Base-by-base conservation (phyloP, 2,797 vertebrate genomes). In the Centropyge bicolor region DNA sequence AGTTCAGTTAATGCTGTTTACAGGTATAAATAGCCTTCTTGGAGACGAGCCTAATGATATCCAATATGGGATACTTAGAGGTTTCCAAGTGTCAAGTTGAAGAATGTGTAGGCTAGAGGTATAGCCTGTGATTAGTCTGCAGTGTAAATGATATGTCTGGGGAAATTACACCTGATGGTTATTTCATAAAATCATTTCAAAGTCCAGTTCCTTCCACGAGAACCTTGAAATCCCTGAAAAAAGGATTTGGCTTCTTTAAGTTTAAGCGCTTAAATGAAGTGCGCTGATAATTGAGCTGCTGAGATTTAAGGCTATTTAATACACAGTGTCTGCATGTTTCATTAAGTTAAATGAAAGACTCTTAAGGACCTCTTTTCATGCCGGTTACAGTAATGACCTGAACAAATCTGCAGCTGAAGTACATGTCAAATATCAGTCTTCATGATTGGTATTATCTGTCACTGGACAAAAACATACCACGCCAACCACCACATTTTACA, bases 21-120 rank as follows among this genome's bases (percentile, higher is more conserved):
- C 40, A 76, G 45, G 63, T 78, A 83, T 75, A 85, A 87, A 87
- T 75, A 83, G 51, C 74, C 31, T 31, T 77, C 61, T 72, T 78
- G 78, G 75, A 89, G 48, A 79, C 65, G 61, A 71, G 63, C 55
- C 72, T 76, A 80, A 82, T 82, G 67, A 84, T 76, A 86, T 86
- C 66, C 45, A 81, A 74, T 73, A 80, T 54, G 77, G 62, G 38
- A 84, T 55, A 66, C 46, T 63, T 80, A 59, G 41, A 79, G 52
- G 61, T 85, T 83, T 88, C 70, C 46, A 80, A 66, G 69, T 84
- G 73, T 89, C 82, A 83, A 52, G 45, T 24, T 80, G 62, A 90
- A 36, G 59, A 80, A 89, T 85, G 88, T 74, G 74, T 78, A 70
- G 65, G 57, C 59, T 82, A 20, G 57, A 75, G 36, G 62, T 68